Conservation (phyloP, 1,140 invertebrate genomes). For the Apis florea region DNA sequence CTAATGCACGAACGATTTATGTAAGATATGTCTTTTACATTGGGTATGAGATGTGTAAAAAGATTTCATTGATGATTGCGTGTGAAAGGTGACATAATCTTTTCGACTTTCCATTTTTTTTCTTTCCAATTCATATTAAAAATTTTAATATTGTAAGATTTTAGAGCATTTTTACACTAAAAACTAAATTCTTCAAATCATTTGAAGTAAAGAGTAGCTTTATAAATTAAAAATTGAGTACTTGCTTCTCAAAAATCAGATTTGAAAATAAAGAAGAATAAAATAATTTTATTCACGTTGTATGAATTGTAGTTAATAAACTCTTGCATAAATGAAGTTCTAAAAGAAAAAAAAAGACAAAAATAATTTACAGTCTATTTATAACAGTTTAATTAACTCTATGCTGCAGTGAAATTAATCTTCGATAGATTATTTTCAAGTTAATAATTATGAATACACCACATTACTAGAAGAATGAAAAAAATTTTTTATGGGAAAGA, state of each 20-base stretch:
- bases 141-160: constrained; percentile 26
- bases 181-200: constrained; percentile 34
- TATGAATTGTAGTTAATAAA: constrained; percentile 66
- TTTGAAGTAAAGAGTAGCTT: constrained; percentile 43
- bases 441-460: constrained; percentile 64
- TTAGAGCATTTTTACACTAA: constrained; percentile 42
- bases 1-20: constrained; percentile 65
- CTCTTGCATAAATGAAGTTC: constrained; percentile 16
- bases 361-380: constrained; percentile 42
- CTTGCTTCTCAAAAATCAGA: constrained; percentile 65
- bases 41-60: constrained; percentile 69
- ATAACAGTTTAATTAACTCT: constrained; percentile 46
- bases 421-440: constrained; percentile 55
- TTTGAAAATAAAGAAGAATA: constrained; percentile 11
- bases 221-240: constrained; percentile 32
- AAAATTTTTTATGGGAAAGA: constrained; percentile 64
- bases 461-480: constrained; percentile 62
- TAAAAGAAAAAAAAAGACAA: neutral
- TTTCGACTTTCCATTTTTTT: constrained; percentile 37
- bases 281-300: constrained; percentile 58
- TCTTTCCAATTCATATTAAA: constrained; percentile 46
- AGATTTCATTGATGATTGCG: constrained; percentile 71
- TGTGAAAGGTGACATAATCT: constrained; percentile 67
- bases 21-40: constrained; percentile 70
- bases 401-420: constrained; percentile 56